Evolutionary conservation across 2,113 vertebrate species (phyloP), one percentile per base, ranked within the genome.

Genomic region (Alethe castanea): DNA sequence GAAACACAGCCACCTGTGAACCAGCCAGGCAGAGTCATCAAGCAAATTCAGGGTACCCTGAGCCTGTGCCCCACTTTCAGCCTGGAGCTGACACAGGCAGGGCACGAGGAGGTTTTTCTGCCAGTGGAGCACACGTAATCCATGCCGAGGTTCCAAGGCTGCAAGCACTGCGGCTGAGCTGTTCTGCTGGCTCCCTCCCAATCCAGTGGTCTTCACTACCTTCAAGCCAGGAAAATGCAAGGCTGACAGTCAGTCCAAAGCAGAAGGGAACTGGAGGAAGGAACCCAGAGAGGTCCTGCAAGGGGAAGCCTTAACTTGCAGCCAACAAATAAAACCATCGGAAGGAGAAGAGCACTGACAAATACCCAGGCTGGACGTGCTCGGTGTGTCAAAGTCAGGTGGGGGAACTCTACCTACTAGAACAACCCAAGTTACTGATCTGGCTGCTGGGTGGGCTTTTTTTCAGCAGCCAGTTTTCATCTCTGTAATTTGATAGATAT

Each of bases 261-360:
- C 65, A 79, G 86, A 61, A 92, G 82, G 69, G 67, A 94, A 78
- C 35, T 6, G 48, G 64, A 88, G 64, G 60, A 78, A 92, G 71
- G 42, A 92, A 93, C 76, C 62, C 54, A 52, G 82, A 91, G 88
- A 94, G 93, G 93, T 91, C 57, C 95, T 88, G 92, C 92, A 85
- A 91, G 87, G 94, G 91, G 88, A 95, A 95, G 92, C 73, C 91
- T 84, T 71, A 85, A 85, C 91, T 94, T 3, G 6, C 67, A 86
- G 93, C 69, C 93, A 95, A 62, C 56, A 91, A 84, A 73, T 45
- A 81, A 78, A 86, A 91, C 52, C 7, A 23, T 62, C 7, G 4
- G 83, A 91, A 94, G 91, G 77, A 88, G 86, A 96, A 74, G 60
- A 66, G 73, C 56, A 54, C 67, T 70, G 69, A 90, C 82, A 86